Evolutionary conservation across 2,888 invertebrate genomes (phyloP), one percentile per base, ranked within the genome.

Genomic region (Drosophila monieri): DNA sequence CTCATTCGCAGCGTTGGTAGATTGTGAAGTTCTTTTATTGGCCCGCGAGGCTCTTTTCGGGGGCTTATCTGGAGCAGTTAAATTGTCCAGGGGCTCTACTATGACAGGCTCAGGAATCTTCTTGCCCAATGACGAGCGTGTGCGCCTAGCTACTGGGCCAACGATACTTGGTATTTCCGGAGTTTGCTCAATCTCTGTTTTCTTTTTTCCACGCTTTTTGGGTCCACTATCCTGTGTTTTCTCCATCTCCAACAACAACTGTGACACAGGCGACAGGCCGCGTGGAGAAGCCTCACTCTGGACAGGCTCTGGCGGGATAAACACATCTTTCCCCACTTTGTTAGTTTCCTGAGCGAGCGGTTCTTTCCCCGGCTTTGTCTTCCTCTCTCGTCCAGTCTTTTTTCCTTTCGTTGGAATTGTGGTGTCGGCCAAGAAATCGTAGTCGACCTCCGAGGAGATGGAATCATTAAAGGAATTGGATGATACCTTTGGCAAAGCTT

Each of bases 221-320:
- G 2, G 21, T 2, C 5, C 47, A n/a, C 4, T 41, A 15, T 41
- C 8, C 1, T 56, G 21, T 2, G 35, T 60, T 18, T 56, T 21
- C 21, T 80, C 74, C 76, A 73, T 78, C 49, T 80, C 78, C 9
- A 47, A 21, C 8, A 83, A 73, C 37, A 83, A 47, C 30, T 64
- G 39, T 0, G 85, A 80, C 2, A 85, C 66, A 0, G 87, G 86
- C 0, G 80, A 76, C 6, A 78, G 18, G 9, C 25, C 5, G 6
- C 35, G 35, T n/a, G 35, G 35, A 35, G 35, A 6, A 35, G 35
- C 0, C 2, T 6, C 35, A 14, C 1, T 35, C n/a, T n/a, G 2
- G 6, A 6, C 14, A n/a, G 35, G 35, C n/a, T 35, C n/a, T 32
- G 32, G 32, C 2, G 32, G n/a, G 1, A n/a, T 5, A 23, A 23